Conservation (phyloP, 2,113 vertebrate genomes). For the Propithecus coquereli region DNA sequence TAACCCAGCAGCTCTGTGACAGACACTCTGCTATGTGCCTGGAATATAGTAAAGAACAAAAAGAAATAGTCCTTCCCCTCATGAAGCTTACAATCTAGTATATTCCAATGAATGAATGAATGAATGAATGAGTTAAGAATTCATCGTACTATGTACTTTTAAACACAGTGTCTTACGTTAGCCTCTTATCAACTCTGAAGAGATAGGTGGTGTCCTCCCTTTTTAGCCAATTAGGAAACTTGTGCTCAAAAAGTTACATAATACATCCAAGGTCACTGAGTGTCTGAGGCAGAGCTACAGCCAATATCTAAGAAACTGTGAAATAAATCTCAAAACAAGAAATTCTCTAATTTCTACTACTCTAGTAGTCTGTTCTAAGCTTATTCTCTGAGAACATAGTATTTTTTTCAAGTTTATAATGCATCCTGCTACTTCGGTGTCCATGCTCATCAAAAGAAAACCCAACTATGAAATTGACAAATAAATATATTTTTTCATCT, state of each 20-base stretch:
- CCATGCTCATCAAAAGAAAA: neutral
- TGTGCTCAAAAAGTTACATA: neutral
- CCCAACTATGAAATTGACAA: neutral
- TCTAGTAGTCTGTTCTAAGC: neutral
- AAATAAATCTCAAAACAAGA: slow-evolving; percentile 36
- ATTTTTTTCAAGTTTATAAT: slow-evolving; percentile 21
- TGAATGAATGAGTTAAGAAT: neutral
- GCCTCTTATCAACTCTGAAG: neutral
- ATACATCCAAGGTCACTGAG: neutral
- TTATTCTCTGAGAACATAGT: neutral
- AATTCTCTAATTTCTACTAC: neutral
- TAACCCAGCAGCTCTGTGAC: neutral
- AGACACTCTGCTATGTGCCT: neutral
- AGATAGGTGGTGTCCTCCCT: neutral
- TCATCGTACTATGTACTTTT: neutral
- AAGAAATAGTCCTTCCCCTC: neutral
- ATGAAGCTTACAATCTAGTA: neutral
- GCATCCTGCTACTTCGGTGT: neutral
- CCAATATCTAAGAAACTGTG: neutral
- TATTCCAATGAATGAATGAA: neutral
- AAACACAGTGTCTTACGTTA: neutral
- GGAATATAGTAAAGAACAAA: neutral
- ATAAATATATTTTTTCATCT: neutral
- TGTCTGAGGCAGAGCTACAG: neutral
- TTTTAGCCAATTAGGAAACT: slow-evolving; percentile 41